Evolutionary conservation across 2,888 invertebrate species (phyloP), one percentile per base, ranked within the genome.

Genomic region (Prostheceraeus crozeri): DNA sequence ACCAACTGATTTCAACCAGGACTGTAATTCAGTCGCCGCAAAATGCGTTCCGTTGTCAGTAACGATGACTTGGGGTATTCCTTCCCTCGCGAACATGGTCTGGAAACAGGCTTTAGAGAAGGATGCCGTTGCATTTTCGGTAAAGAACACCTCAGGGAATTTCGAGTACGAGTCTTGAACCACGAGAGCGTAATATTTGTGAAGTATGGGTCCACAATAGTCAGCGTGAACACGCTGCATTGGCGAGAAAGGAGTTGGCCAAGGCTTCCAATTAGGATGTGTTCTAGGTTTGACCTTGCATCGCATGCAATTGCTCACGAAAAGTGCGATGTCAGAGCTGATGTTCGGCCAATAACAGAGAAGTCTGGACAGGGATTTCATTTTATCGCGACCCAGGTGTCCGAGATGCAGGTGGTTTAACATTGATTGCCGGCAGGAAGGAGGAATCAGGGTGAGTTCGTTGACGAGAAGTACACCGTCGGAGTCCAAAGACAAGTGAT

Each of bases 21-120:
- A 14, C n/a, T 6, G n/a, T 14, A 40, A 40, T 40, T 40, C 40
- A 14, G n/a, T 19, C n/a, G 14, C 40, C 8, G 40, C 19, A n/a
- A 40, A 40, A 40, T 40, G 40, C 19, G 40, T 40, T 14, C 40
- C 8, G 6, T 40, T 40, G 19, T 40, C 40, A n/a, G 14, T 40
- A 16, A 40, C 40, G 6, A 40, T 19, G 14, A 40, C 40, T 16
- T n/a, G 14, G 6, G 40, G 14, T 19, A 40, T 19, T 16, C 27
- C 19, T 19, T 16, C 16, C 11, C 19, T 54, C 51, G 21, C 53
- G 51, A 57, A 57, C 8, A 57, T 40, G n/a, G n/a, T 40, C 19
- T 19, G n/a, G 14, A 40, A 16, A 8, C 14, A 14, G n/a, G n/a
- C 19, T 14, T 40, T 40, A 16, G 40, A 40, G 19, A 40, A 40